Evolutionary conservation across 2,113 vertebrate species (phyloP), one percentile per base, ranked within the genome.

Genomic region (Tragelaphus strepsiceros): DNA sequence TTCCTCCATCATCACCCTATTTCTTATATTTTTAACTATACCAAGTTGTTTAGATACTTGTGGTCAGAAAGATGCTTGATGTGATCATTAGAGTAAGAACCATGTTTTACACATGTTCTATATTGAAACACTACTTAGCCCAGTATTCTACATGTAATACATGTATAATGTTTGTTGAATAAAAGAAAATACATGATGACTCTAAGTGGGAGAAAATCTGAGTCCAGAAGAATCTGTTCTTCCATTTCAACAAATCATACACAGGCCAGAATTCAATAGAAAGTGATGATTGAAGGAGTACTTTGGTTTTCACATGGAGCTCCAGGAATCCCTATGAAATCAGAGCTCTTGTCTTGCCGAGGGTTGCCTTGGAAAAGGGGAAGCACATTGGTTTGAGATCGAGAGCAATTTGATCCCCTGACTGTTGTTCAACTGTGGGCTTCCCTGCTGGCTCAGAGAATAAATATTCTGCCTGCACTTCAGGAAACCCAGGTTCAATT

Each of bases 191-290:
- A 54, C 6, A 56, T 56, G 30, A 51, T n/a, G 56, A 77, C 10
- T 85, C 30, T 64, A 74, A 53, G 32, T 35, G 32, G 21, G 39
- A 53, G 2, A 39, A 77, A 95, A 93, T 97, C 35, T 21, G 8
- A 96, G 39, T 19, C 30, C 51, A 81, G 32, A 89, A 56, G 58
- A 90, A 88, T 24, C n/a, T 49, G 59, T 62, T 43, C 9, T 86
- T 4, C 81, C 82, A 80, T 88, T 61, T 43, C 32, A 82, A 6
- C 19, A 84, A 28, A 4, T 39, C 54, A 51, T 22, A 93, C 10
- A 21, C 0, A 89, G 49, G 21, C 43, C 53, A 86, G 26, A 51
- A 5, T 53, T 90, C 78, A 71, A 28, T 43, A 95, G 89, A 83
- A 74, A 49, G 9, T 14, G 24, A 22, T 3, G 83, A 19, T 3